Base-by-base conservation (phyloP, 1,140 invertebrate species). In the Parapsyche elsis region DNA sequence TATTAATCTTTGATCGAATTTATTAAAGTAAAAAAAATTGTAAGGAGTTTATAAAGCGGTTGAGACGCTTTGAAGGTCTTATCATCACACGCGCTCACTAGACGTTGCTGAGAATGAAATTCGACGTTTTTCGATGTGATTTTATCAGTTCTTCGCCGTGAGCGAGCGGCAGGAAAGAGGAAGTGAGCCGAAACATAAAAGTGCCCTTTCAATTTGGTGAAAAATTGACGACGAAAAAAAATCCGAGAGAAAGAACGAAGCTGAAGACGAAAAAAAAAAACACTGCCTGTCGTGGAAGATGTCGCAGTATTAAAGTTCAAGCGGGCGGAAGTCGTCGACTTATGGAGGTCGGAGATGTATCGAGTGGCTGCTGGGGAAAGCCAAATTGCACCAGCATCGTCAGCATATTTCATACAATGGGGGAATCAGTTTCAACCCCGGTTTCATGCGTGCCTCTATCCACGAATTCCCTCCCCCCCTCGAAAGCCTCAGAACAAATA, bases 121-220 rank as follows among this genome's bases (percentile, higher is more conserved):
- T 38, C 74, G 61, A 24, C 26, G 21, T 45, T 77, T 79, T 73
- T 78, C 80, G 76, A 76, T 79, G 73, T 76, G 80, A 83, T 79
- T 79, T 80, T 82, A 82, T 81, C 77, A 71, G 59, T 64, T 26
- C 12, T 45, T 73, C 79, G 46, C 30, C 77, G 59, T 30, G 76
- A 80, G 53, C 38, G 26, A 45, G 67, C 24, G 64, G 14, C 19
- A 30, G 24, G 24, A 30, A 67, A 80, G 53, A 79, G 73, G 80
- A 83, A 83, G 77, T 79, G 76, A 73, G 77, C 78, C 80, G 78
- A 81, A 79, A 83, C 82, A 83, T 79, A 79, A 83, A 83, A 83
- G 82, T 78, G 77, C 82, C 82, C 77, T 83, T 83, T 83, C 82
- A 83, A 83, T 83, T 83, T 83, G 78, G 19, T 80, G 82, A 83